phyloP scores from a whole-genome alignment of 2,113 vertebrate species.

The Neopipo cinnamomea region DNA sequence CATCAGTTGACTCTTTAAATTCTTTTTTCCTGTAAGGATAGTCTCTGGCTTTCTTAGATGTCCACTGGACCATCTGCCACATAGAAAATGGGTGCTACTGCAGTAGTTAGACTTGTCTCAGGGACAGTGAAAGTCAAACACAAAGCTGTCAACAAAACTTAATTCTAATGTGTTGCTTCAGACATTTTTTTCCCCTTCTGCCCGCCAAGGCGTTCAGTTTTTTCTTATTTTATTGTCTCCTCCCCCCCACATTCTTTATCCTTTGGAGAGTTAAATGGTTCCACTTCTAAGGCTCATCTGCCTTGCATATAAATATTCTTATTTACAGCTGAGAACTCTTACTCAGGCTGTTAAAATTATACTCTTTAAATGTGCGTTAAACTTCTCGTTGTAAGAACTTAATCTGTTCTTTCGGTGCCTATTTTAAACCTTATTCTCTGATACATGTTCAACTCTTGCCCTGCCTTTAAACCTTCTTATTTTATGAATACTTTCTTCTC shows the following conservation, averaged over 20 bases:
- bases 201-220: not conserved
- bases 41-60: not conserved
- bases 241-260: not conserved
- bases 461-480: not conserved
- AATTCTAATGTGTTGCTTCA: not conserved
- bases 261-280: not conserved
- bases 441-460: not conserved
- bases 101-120: not conserved
- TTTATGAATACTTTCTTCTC: constrained; percentile 10
- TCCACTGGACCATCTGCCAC: not conserved
- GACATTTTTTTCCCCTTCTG: not conserved
- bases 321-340: not conserved
- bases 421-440: not conserved
- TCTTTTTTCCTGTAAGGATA: not conserved
- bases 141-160: not conserved
- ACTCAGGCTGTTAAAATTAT: not conserved
- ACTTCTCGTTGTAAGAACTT: not conserved
- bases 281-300: not conserved
- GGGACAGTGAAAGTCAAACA: not conserved
- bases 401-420: not conserved
- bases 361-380: not conserved
- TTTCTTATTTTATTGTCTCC: not conserved
- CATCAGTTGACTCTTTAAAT: not conserved
- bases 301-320: not conserved
- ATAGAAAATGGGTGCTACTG: not conserved